Evolutionary conservation across 2,888 invertebrate genomes (phyloP), one percentile per base, ranked within the genome.

Genomic region (Platynereis dumerilii): DNA sequence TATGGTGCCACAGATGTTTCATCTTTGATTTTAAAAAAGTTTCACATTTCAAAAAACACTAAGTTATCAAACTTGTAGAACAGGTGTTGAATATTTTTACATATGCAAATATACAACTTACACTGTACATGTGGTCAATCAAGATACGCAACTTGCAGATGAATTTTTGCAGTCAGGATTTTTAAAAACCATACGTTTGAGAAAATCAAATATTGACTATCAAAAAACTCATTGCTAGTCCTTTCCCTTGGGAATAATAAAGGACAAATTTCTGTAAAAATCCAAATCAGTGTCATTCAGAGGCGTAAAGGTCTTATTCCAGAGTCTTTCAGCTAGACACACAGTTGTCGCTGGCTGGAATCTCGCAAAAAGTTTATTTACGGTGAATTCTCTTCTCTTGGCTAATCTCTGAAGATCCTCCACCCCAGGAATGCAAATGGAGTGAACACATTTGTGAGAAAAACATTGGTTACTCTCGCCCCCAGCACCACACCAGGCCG

Each of bases 401-500:
- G 5, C n/a, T n/a, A 48, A n/a, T 7, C 3, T 7, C 7, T 22
- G 5, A 5, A 48, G 7, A n/a, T n/a, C n/a, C 20, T n/a, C n/a
- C 20, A 48, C 3, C 3, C 48, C 48, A 22, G n/a, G 48, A 22
- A 48, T 48, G n/a, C 48, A 48, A 20, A 48, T 22, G 3, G 48
- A 5, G 7, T 22, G n/a, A n/a, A 48, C 48, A 48, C 48, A 48
- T n/a, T 20, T n/a, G 10, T n/a, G 7, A 5, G 48, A 48, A n/a
- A 5, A 22, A 22, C 48, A 48, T 3, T 3, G 48, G 48, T 48
- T n/a, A n/a, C n/a, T n/a, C n/a, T n/a, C n/a, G n/a, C n/a, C n/a
- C n/a, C n/a, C 48, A n/a, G n/a, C n/a, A n/a, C 48, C 48, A 48
- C 48, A 48, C 48, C 48, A 48, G 7, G 48, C 48, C n/a, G 48